phyloP scores from a whole-genome alignment of 2,888 invertebrate genomes.

The Margaritifera margaritifera region DNA sequence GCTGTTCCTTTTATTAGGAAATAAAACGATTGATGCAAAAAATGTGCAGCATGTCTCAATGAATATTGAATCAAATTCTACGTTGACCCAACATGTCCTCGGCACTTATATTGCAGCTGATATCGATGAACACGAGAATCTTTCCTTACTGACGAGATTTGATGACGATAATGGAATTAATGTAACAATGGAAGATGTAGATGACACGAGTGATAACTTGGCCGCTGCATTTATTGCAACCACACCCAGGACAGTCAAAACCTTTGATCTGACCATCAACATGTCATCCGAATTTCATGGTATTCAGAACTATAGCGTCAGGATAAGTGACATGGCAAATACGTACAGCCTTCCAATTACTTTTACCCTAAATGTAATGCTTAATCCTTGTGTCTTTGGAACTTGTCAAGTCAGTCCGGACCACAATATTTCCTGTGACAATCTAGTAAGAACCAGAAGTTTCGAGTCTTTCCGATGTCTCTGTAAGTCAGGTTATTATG shows the following conservation, averaged over 20 bases:
- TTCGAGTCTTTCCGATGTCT: conserved; percentile 34
- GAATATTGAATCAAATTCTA: conserved; percentile 12
- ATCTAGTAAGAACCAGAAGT: conserved; percentile 22
- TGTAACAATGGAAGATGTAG: neutral
- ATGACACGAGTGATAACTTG: neutral
- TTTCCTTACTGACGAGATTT: neutral
- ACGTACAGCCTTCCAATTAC: conserved; percentile 10
- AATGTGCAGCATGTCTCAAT: conserved; percentile 2
- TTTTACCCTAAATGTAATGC: conserved; percentile 11
- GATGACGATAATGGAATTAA: neutral
- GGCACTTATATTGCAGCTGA: conserved; percentile 21
- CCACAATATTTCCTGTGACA: conserved; percentile 20
- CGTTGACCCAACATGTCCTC: conserved; percentile 6
- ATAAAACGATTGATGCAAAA: conserved; percentile 5
- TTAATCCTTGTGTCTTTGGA: conserved; percentile 38
- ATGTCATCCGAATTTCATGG: conserved; percentile 11
- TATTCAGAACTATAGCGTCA: conserved; percentile 6
- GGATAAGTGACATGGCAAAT: conserved; percentile 10
- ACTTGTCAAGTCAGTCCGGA: conserved; percentile 17
- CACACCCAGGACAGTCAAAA: conserved; percentile 1
- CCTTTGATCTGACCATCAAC: neutral
- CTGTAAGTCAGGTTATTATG: conserved; percentile 39
- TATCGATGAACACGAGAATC: conserved; percentile 16
- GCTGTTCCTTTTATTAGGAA: conserved; percentile 3
- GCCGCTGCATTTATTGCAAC: neutral